A percentile compares a stretch with the other conserved stretches of the same genome.
Evolutionary conservation across 2,113 vertebrate species (phyloP).

Genomic region (Octodon degus): DNA sequence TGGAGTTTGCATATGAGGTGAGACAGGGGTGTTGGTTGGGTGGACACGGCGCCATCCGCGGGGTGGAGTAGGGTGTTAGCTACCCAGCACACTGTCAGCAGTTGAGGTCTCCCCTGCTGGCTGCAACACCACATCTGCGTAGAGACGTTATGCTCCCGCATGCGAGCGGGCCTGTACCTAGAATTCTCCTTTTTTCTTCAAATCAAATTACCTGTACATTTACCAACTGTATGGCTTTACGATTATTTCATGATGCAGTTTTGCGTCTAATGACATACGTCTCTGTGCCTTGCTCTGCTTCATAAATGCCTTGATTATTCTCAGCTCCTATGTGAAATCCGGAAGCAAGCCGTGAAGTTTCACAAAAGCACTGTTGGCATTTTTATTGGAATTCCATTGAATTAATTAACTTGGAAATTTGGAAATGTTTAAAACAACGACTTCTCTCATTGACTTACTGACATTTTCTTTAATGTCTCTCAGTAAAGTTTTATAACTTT

Average conservation of each 20-base stretch:
- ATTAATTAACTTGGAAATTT: constrained; percentile 11
- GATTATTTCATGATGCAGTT: constrained; percentile 19
- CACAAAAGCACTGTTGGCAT: background rate
- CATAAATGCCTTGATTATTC: background rate
- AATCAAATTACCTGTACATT: background rate
- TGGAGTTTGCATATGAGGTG: background rate
- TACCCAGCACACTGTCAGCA: background rate
- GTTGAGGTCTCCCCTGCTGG: background rate
- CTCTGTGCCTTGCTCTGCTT: background rate
- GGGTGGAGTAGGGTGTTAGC: background rate
- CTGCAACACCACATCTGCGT: background rate
- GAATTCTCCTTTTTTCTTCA: background rate
- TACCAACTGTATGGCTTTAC: background rate
- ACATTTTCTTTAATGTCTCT: constrained; percentile 14
- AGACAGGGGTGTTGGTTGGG: background rate
- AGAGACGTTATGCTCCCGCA: background rate
- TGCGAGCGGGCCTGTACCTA: background rate
- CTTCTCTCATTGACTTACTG: constrained; percentile 22
- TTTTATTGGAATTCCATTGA: background rate
- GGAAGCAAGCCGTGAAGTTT: background rate
- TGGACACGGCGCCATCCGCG: background rate
- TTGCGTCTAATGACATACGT: background rate
- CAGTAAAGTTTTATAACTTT: background rate
- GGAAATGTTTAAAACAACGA: background rate
- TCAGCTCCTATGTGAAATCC: background rate